Base-by-base conservation (phyloP, 2,113 vertebrate species). In the Anseranas semipalmata region DNA sequence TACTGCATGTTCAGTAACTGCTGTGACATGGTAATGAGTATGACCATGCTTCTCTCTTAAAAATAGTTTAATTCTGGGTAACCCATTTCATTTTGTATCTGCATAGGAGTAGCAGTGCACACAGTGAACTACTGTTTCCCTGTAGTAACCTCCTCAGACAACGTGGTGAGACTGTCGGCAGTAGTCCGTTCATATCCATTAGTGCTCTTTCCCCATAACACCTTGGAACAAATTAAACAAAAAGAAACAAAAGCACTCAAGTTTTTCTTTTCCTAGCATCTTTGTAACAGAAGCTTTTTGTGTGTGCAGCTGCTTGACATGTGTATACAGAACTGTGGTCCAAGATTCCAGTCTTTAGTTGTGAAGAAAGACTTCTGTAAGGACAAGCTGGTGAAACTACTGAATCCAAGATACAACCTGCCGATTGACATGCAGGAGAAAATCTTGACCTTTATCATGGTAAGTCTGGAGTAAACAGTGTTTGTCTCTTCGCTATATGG, bases 331-430 rank as follows among this genome's bases (percentile, higher is more conserved):
- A 98, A 98, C 94, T 98, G 98, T 79, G 97, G 97, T 39, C 97
- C 98, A 1, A 95, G 95, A 45, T 98, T 98, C 95, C 98, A 98
- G n/a, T 96, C 98, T 62, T 91, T 98, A 67, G 96, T 98, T 62
- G 98, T 98, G 95, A 98, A 97, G 97, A 98, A 98, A 53, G 98
- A 98, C n/a, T 98, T 98, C 56, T 83, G 98, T 78, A 98, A 98
- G 93, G 98, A 98, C 30, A 96, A 93, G 70, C 96, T 98, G 48
- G 97, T 98, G 74, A 98, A 98, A 62, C 95, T 98, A 15, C 94
- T 98, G 93, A 98, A 97, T 87, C 98, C 98, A 39, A 98, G 97
- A 79, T 98, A 97, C 60, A 98, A 87, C 53, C 94, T 98, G 71
- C 98, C 98, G 0, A 68, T 97, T 60, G 97, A 98, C 81, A 82